These are phyloP conservation scores for Rhynchotus rufescens DNA, from an alignment of 2,797 vertebrate genomes.

Conservation along the genomic window DNA sequence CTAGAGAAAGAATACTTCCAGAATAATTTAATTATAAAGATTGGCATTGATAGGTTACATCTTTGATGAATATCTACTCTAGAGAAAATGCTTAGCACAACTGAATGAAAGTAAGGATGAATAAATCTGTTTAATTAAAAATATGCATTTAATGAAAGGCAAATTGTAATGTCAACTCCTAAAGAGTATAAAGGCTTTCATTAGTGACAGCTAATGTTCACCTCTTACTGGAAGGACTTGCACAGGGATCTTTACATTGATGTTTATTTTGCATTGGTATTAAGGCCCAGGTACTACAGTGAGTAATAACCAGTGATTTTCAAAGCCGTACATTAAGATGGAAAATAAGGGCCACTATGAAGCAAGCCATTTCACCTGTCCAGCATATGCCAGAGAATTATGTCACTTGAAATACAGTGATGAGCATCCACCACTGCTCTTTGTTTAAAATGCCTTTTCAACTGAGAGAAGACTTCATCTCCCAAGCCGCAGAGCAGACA, in stretches of 20 bases:
- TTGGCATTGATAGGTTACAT: neutral
- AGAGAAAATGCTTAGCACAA: neutral
- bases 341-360: neutral
- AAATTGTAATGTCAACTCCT: neutral
- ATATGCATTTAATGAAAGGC: neutral
- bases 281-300: neutral
- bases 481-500: neutral
- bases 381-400: neutral
- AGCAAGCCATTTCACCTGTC: neutral
- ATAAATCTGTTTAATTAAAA: neutral
- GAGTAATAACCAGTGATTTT: neutral
- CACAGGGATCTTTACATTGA: neutral
- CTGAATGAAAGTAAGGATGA: neutral
- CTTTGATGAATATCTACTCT: neutral
- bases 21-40: neutral
- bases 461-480: neutral
- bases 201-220: neutral
- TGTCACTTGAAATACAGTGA: neutral
- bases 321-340: neutral
- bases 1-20: neutral
- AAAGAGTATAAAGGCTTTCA: neutral
- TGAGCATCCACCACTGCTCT: neutral
- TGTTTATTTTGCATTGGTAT: neutral
- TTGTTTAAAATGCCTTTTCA: neutral
- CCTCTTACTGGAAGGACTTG: neutral